Evolutionary conservation across 2,797 vertebrate genomes (phyloP), one percentile per base, ranked within the genome.

Genomic region (Oceanodroma leucorhoa): DNA sequence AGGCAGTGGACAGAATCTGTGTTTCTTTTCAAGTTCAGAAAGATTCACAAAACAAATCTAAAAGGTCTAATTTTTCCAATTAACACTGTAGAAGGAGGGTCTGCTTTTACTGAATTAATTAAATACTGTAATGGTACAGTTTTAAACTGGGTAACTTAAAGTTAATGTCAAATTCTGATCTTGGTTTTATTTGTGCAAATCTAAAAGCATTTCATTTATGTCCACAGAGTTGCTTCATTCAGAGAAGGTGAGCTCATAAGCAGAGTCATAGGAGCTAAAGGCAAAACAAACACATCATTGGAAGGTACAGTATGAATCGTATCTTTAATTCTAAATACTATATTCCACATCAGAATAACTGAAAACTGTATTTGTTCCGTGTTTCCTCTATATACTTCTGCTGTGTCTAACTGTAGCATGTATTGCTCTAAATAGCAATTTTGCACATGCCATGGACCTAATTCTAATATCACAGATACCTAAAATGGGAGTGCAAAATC

Each of bases 11-110:
- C 96, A 97, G 97, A 97, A 95, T 96, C 95, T 91, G 64, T 97
- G 92, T 93, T 97, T 97, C 96, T 95, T 98, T 98, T 97, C 91
- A 94, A 97, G 97, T 96, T 97, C 91, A 96, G 94, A 95, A 97
- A 97, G 95, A 97, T 97, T 96, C 97, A 97, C 93, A 96, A 96
- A 97, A 96, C 95, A 97, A 97, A 97, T 95, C 41, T 91, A 85
- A 93, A 96, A 89, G 83, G 61, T 93, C 90, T 97, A 90, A 96
- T 97, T 97, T 97, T 97, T 97, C 91, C 96, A 95, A 83, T 96
- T 96, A 94, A 93, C 90, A 90, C 71, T 84, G 76, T 86, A 29
- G 36, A 80, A 54, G 29, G 67, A 61, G 53, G 50, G 20, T 60
- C 51, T 54, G 20, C 26, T 94, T 90, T 73, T 90, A 66, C 21